Base-by-base conservation (phyloP, 2,888 invertebrate genomes). In the Thecophora atra region DNA sequence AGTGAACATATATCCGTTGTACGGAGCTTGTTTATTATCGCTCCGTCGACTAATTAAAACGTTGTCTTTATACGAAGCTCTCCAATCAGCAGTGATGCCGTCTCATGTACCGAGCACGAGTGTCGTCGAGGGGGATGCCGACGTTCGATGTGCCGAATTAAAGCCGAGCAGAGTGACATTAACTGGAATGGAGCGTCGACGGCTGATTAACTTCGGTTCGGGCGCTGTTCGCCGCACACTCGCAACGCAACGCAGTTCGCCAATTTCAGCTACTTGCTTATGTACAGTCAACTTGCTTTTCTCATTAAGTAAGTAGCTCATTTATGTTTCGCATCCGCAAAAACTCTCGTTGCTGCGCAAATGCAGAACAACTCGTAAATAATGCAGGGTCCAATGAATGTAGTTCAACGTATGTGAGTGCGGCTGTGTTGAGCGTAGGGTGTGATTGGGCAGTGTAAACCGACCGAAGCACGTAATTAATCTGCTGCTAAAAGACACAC, bases 21-120 rank as follows among this genome's bases (percentile, higher is more conserved):
- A n/a, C n/a, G 37, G 2, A 1, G 37, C 11, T 2, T 37, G 37
- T 37, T 37, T 11, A 37, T 6, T 11, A 2, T 6, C 37, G 13
- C 51, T 21, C 21, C 54, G 19, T 26, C 52, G 19, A 66, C 66
- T 66, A 66, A 66, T 66, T 66, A 66, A 66, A 66, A 51, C 64
- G 52, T 66, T 72, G 67, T 72, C 15, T 54, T 69, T 71, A 70
- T n/a, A 37, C 72, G 72, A 63, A 72, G 69, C 73, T 71, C 75
- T 70, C 72, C 75, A 74, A 69, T 69, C 70, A 67, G 63, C 62
- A 51, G 67, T 24, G 42, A 44, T 37, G 56, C 15, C 11, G 15
- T 24, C 13, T 8, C 21, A 13, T 64, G 64, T 64, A 44, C 19
- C 21, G 1, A 5, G 24, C 44, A 44, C 44, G 44, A 64, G 24